Percentiles rank a stretch among this genome's conserved stretches.
phyloP scores from a whole-genome alignment of 2,113 vertebrate genomes.

The Cyanoramphus novaezelandiae region DNA sequence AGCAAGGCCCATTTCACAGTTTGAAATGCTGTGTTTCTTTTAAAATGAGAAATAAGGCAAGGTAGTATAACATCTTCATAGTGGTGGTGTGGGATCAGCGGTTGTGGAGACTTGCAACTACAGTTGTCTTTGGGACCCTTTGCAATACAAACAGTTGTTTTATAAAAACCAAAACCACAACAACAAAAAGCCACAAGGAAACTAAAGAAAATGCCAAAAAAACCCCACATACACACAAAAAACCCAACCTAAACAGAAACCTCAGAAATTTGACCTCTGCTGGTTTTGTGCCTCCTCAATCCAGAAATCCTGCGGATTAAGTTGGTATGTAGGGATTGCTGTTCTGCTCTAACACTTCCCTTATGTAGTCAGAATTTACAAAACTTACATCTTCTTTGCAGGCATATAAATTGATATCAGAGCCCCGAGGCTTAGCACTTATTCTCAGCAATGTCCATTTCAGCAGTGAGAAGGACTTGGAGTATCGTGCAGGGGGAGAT shows the following conservation, averaged over 20 bases:
- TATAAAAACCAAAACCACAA: neutral
- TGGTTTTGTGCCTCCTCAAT: neutral
- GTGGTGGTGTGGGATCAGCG: neutral
- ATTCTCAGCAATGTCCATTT: constrained; percentile 93
- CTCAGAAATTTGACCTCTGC: neutral
- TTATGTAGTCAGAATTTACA: neutral
- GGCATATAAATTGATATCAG: constrained; percentile 88
- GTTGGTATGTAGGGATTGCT: neutral
- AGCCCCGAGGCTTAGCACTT: constrained; percentile 86
- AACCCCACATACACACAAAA: neutral
- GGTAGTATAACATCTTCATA: neutral
- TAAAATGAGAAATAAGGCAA: neutral
- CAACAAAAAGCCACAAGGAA: neutral
- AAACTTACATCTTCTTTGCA: constrained; percentile 43
- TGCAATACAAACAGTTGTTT: neutral
- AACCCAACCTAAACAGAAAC: neutral
- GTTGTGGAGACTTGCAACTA: neutral
- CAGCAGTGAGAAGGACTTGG: constrained; percentile 82
- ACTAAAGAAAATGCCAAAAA: neutral
- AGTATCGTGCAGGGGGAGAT: constrained; percentile 87
- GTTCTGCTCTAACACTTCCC: neutral
- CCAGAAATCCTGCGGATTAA: neutral
- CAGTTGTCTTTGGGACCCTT: neutral
- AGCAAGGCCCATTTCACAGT: neutral
- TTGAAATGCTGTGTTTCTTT: neutral